Conservation (phyloP, 2,888 invertebrate species). For the Masnerella sp. region DNA sequence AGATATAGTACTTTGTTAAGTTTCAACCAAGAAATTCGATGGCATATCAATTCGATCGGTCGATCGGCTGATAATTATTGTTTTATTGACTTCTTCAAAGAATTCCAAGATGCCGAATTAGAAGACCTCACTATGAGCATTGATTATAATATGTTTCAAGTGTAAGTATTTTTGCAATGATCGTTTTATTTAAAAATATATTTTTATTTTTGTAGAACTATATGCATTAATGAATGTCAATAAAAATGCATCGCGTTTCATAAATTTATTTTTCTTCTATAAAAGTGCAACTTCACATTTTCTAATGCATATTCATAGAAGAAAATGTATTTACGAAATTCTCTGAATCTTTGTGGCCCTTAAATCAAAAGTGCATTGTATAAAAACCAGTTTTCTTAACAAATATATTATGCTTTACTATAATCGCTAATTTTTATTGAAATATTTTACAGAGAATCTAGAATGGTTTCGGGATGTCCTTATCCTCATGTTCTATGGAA, state of each 20-base stretch:
- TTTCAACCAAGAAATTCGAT: constrained; percentile 65
- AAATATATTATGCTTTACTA: too few species aligned
- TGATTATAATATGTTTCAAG: constrained; percentile 65
- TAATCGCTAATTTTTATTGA: too few species aligned
- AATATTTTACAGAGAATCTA: constrained; percentile 65
- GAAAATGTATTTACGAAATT: too few species aligned
- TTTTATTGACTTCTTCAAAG: constrained; percentile 63
- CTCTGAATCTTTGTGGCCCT: too few species aligned
- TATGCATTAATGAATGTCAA: too few species aligned
- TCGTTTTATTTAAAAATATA: not conserved
- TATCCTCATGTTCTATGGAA: constrained; percentile 67
- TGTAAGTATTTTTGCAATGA: constrained; percentile 61
- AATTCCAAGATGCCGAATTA: constrained; percentile 54
- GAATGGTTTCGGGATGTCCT: constrained; percentile 66
- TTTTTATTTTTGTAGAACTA: too few species aligned
- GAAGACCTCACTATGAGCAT: constrained; percentile 36
- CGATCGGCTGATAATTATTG: constrained; percentile 39
- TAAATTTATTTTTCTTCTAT: too few species aligned
- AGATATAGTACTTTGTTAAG: constrained; percentile 54
- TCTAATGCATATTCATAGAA: too few species aligned
- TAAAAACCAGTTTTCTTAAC: too few species aligned
- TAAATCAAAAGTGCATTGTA: too few species aligned
- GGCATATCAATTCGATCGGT: constrained; percentile 29
- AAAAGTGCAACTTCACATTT: too few species aligned
- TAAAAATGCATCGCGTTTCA: too few species aligned